Percentiles rank a stretch among this genome's conserved stretches.
phyloP scores from a whole-genome alignment of 2,113 vertebrate genomes.

The Hiodon tergisus region DNA sequence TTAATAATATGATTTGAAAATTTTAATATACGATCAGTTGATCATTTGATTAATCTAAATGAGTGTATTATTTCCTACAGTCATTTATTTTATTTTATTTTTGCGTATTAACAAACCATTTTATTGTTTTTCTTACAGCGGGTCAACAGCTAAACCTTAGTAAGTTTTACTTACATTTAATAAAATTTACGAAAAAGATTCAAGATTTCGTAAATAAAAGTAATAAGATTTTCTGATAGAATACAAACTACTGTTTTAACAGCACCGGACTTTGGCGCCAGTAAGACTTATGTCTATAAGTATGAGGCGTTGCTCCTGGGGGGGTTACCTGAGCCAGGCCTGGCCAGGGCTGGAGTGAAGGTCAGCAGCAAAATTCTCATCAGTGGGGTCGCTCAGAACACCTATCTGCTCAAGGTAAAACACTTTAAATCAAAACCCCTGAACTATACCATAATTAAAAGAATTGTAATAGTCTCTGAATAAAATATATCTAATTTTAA shows the following conservation, averaged over 20 bases:
- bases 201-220: background rate
- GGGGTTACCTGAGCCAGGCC: conserved; percentile 61
- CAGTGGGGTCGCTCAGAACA: conserved; percentile 36
- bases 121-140: conserved; percentile 28
- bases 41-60: background rate
- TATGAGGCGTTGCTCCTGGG: conserved; percentile 64
- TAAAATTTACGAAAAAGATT: background rate
- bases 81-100: background rate
- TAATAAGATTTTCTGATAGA: background rate
- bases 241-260: conserved; percentile 18
- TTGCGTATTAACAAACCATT: background rate
- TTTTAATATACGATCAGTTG: background rate
- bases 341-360: conserved; percentile 61
- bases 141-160: conserved; percentile 40
- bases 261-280: conserved; percentile 62
- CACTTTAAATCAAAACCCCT: background rate
- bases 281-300: conserved; percentile 57
- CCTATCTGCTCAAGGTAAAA: conserved; percentile 61
- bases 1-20: background rate
- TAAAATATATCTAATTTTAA: background rate
- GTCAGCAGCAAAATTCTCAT: conserved; percentile 64
- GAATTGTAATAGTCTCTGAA: background rate
- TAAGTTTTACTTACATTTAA: conserved; percentile 25
- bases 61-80: background rate
- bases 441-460: background rate